Evolutionary conservation across 2,888 invertebrate genomes (phyloP), one percentile per base, ranked within the genome.

Genomic region (Venusia cambrica): DNA sequence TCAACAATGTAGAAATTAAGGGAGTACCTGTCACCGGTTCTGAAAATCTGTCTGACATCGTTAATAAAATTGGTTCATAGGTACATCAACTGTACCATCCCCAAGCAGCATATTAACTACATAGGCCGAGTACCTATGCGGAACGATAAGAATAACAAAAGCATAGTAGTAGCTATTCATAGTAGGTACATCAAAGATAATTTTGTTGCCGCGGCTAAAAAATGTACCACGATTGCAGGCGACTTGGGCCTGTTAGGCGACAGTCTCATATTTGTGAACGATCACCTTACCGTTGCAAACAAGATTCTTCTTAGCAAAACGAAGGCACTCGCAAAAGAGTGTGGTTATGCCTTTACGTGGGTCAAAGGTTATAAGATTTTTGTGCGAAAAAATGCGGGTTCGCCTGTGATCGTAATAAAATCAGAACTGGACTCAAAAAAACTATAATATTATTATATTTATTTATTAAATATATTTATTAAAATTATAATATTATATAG

Each of bases 121-220:
- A 27, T 45, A 1, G 32, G 35, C 1, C 24, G 45, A 18, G 14
- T 45, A 1, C 45, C 40, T 4, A 39, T 33, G 34, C 32, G 43
- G 0, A 22, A 27, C 7, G 26, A 36, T 6, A 27, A 29, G 3
- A 5, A 17, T 2, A 30, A 36, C 6, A 44, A 39, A 15, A 34
- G 19, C 1, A 48, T 48, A 2, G 32, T 44, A 1, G 33, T 40
- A 1, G 46, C 45, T 1, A 16, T 53, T 0, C 39, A 47, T 2
- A 49, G 46, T n/a, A n/a, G n/a, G n/a, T 56, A 53, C 13, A 3
- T 43, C 1, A 55, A 51, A 10, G 39, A 52, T 3, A 20, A 51
- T 4, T 49, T 49, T 19, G 38, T 51, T n/a, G n/a, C n/a, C n/a
- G n/a, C n/a, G n/a, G n/a, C n/a, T 0, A 45, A 25, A 4, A 37